Conservation (phyloP, 2,113 vertebrate genomes). For the Australoheros scitulus region DNA sequence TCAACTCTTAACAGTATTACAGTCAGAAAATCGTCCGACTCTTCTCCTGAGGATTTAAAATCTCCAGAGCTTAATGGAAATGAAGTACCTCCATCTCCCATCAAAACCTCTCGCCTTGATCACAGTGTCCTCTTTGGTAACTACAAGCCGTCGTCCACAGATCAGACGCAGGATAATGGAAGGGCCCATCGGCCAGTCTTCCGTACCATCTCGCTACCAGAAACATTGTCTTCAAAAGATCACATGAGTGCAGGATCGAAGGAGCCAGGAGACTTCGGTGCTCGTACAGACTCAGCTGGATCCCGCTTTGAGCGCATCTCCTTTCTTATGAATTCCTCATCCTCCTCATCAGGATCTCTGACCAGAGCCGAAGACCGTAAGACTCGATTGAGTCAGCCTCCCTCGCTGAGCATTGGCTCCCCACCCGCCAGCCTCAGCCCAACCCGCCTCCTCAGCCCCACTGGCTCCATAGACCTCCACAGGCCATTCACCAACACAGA, state of each 20-base stretch:
- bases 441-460: conserved; percentile 46
- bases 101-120: conserved; percentile 83
- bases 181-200: conserved; percentile 7
- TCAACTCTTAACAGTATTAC: conserved; percentile 36
- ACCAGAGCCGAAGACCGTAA: conserved; percentile 25
- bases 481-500: conserved; percentile 29
- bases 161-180: conserved; percentile 54
- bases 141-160: conserved; percentile 40
- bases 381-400: conserved; percentile 43
- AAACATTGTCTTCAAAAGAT: conserved; percentile 6
- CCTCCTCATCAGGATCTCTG: conserved; percentile 53
- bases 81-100: rapidly evolving
- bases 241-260: background rate
- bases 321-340: conserved; percentile 53
- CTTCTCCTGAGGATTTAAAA: conserved; percentile 52
- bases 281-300: background rate
- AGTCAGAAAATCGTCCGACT: conserved; percentile 58
- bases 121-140: conserved; percentile 86
- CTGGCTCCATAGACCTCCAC: conserved; percentile 51
- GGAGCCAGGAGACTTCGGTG: background rate
- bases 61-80: conserved; percentile 72
- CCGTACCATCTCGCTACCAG: conserved; percentile 67
- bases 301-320: conserved; percentile 70
- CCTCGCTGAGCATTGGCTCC: background rate
- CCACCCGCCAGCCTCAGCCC: conserved; percentile 43